Evolutionary conservation across 2,888 invertebrate genomes (phyloP).

Genomic region (Plagodis dolabraria): DNA sequence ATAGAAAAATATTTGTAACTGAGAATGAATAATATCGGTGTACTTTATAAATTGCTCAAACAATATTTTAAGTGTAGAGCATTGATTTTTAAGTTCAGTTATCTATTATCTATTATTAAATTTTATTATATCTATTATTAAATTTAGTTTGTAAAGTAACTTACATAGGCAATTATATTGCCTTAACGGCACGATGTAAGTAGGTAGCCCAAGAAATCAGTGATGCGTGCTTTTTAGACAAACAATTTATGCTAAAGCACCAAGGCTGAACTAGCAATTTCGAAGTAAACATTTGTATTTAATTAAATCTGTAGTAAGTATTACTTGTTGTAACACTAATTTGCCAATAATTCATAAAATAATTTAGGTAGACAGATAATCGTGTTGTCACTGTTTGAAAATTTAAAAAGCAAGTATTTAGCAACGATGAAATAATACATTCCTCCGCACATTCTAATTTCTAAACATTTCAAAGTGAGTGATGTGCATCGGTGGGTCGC

Average conservation of each 20-base stretch:
- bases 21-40: too few relatives aligned
- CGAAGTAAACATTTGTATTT: slow-evolving; percentile 1
- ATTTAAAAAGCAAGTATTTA: slow-evolving; percentile 7
- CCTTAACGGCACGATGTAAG: slow-evolving; percentile 5
- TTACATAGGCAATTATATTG: slow-evolving; percentile 1
- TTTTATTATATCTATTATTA: too few relatives aligned
- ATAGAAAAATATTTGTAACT: too few relatives aligned
- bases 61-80: too few relatives aligned
- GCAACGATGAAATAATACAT: slow-evolving; percentile 13
- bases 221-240: slow-evolving; percentile 15
- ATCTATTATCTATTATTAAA: too few relatives aligned
- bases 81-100: too few relatives aligned
- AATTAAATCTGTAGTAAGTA: neutral
- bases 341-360: neutral
- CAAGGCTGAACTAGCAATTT: slow-evolving; percentile 5
- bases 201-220: slow-evolving; percentile 19
- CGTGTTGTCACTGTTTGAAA: slow-evolving; percentile 4
- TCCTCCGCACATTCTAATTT: slow-evolving; percentile 22
- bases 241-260: slow-evolving; percentile 10
- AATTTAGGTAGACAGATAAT: neutral
- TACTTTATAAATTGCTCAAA: too few relatives aligned
- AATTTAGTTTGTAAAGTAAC: too few relatives aligned
- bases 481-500: slow-evolving; percentile 31
- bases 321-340: neutral
- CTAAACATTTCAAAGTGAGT: slow-evolving; percentile 21